Conservation (phyloP, 2,888 invertebrate genomes). For the Caradrina clavipalpis region DNA sequence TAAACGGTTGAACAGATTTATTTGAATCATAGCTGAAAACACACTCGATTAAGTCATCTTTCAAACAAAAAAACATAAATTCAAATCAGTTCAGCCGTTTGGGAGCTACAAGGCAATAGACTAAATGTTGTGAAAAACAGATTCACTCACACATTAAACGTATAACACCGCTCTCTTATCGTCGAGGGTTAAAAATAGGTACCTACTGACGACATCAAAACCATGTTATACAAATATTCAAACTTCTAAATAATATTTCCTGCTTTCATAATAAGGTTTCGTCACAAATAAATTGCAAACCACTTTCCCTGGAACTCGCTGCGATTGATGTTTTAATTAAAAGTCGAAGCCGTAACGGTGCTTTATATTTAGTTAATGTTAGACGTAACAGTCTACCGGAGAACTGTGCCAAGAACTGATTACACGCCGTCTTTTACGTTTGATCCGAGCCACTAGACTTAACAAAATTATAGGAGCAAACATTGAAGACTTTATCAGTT, state of each 20-base stretch:
- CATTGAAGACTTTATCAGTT: slow-evolving; percentile 76
- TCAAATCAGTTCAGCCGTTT: no score
- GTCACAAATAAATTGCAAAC: slow-evolving; percentile 7
- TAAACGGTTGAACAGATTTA: neutral
- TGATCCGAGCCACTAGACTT: slow-evolving; percentile 68
- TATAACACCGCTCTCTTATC: no score
- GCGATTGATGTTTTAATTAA: slow-evolving; percentile 38
- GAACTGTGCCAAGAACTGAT: slow-evolving; percentile 52
- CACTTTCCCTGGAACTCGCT: slow-evolving; percentile 12
- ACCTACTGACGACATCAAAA: neutral
- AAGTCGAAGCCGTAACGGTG: slow-evolving; percentile 5
- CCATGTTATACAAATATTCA: neutral
- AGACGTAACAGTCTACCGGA: slow-evolving; percentile 12
- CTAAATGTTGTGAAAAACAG: no score
- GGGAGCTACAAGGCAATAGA: no score
- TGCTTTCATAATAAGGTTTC: neutral
- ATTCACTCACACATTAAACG: no score
- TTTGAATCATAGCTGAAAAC: no score
- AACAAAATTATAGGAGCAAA: slow-evolving; percentile 76
- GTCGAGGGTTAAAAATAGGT: neutral
- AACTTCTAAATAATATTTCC: neutral
- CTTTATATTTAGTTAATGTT: slow-evolving; percentile 18
- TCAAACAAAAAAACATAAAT: no score
- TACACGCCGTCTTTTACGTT: slow-evolving; percentile 55
- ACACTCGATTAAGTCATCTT: no score